Base-by-base conservation (phyloP, 2,113 vertebrate species). In the Holacanthus passer region DNA sequence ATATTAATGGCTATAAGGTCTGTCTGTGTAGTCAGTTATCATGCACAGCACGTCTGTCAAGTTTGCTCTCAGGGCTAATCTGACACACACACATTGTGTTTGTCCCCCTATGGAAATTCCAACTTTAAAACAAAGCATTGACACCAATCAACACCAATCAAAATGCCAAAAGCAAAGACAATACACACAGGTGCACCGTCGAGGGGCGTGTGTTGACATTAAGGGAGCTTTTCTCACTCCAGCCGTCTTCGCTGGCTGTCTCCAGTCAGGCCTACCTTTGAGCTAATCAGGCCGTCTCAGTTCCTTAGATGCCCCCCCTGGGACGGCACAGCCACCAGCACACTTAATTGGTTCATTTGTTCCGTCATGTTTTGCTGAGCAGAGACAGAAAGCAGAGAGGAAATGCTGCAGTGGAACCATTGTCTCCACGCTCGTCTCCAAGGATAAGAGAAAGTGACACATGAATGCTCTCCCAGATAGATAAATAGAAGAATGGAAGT, bases 261-360 rank as follows among this genome's bases (percentile, higher is more conserved):
- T 92, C 81, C 84, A 91, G 86, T 92, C 91, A 92, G 87, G 86
- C 91, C 91, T 92, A 91, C 90, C 88, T 93, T 84, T 91, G 86
- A 93, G 93, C 89, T 94, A 94, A 94, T 94, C 91, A 93, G 91
- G 89, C 90, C 80, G 91, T 90, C 91, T 92, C 89, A 88, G 85
- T 91, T 91, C 89, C 85, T 71, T 69, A 88, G 88, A 89, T 69
- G 73, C 64, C 82, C 90, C 88, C 89, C 90, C 24, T 41, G 88
- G 91, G 94, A 93, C 84, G 66, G 79, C 82, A 73, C 84, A 91
- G 93, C 88, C 91, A 94, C 91, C 84, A 43, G 88, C 88, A 89
- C 91, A 89, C 88, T 94, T 95, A 95, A 94, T 96, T 95, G 95
- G 90, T 94, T 94, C 93, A 95, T 96, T 95, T 95, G 94, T 95